phyloP scores from a whole-genome alignment of 2,797 vertebrate species.

The Babyrousa celebensis region DNA sequence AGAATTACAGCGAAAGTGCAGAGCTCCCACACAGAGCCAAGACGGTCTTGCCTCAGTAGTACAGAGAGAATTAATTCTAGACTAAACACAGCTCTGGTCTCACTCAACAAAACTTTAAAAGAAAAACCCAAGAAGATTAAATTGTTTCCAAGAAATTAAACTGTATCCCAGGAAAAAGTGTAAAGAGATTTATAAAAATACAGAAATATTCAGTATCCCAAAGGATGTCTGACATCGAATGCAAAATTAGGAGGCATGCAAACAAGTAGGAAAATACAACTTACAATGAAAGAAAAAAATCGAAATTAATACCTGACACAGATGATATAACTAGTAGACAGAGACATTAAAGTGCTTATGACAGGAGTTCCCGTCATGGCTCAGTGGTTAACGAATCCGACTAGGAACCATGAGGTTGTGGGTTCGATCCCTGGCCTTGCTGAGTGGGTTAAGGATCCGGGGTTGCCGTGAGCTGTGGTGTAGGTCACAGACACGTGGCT shows the following conservation, averaged over 20 bases:
- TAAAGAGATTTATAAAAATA: not conserved
- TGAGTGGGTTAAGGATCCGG: too few relatives aligned
- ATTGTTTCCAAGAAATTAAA: slow-evolving; percentile 3
- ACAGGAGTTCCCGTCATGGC: too few relatives aligned
- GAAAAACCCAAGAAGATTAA: not conserved
- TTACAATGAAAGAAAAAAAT: not conserved
- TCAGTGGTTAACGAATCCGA: too few relatives aligned
- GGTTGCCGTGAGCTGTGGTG: too few relatives aligned
- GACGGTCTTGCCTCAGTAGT: not conserved
- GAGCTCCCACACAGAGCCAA: not conserved
- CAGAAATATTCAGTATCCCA: not conserved
- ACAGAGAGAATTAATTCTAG: not conserved
- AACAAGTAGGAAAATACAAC: not conserved
- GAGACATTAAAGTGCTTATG: not conserved
- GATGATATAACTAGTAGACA: not conserved
- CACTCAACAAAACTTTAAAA: not conserved
- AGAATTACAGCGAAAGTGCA: not conserved
- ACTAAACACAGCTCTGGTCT: not conserved
- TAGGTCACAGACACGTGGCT: too few relatives aligned
- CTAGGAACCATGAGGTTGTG: too few relatives aligned
- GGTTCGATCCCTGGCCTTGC: too few relatives aligned
- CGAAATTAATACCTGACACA: not conserved
- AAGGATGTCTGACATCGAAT: not conserved
- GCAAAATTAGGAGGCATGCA: not conserved
- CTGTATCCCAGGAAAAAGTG: not conserved